These are phyloP conservation scores for Chlorospingus semifuscus DNA, from an alignment of 2,797 vertebrate species.

Conservation along the genomic window DNA sequence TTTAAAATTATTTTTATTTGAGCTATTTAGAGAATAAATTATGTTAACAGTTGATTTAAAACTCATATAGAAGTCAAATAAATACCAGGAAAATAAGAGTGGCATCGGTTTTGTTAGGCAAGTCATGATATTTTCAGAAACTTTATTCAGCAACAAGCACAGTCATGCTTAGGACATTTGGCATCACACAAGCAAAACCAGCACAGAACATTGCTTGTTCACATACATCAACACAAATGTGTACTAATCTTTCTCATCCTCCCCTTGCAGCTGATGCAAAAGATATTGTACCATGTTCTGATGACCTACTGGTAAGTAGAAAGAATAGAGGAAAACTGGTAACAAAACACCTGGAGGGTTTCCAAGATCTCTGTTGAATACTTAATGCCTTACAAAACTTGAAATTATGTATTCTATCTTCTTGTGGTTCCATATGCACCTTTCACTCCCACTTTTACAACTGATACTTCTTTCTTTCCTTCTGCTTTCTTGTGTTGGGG, in stretches of 20 bases:
- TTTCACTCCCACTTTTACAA: neutral
- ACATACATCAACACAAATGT: neutral
- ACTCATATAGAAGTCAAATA: neutral
- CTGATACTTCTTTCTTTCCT: neutral
- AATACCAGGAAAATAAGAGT: neutral
- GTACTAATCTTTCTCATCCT: neutral
- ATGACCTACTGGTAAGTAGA: neutral
- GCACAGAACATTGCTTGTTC: neutral
- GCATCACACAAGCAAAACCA: neutral
- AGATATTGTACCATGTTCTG: neutral
- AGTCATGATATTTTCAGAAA: neutral
- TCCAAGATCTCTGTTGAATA: neutral
- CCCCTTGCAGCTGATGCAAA: neutral
- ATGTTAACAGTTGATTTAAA: neutral
- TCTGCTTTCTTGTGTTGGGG: neutral
- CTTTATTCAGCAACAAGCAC: constrained; percentile 1
- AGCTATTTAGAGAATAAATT: neutral
- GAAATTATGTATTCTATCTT: neutral
- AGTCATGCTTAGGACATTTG: neutral
- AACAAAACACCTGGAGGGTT: neutral
- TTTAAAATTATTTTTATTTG: neutral
- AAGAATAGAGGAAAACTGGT: neutral
- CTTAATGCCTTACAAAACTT: neutral
- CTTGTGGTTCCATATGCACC: neutral
- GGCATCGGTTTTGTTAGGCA: neutral